Evolutionary conservation across 2,113 vertebrate species (phyloP), one percentile per base, ranked within the genome.

Genomic region (Corythaixoides concolor): DNA sequence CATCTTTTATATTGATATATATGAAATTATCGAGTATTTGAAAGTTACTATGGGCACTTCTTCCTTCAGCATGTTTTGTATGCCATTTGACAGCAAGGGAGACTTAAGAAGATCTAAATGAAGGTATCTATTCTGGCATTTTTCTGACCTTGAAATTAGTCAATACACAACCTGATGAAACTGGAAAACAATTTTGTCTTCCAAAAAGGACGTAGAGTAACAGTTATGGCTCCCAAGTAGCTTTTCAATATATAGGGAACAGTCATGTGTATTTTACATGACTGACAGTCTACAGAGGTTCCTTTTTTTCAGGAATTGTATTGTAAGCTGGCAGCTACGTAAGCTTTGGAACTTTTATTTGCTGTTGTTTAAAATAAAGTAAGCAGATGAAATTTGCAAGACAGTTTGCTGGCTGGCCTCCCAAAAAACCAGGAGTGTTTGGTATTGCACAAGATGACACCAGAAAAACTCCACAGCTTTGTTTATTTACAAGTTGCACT

Each of bases 401-500:
- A 76, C 45, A 67, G n/a, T 91, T 94, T 88, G 32, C 90, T 97
- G 96, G 96, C 87, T 85, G 43, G 53, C 26, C 59, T 97, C 95
- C 96, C 78, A 82, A 73, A 94, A 23, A 56, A 97, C 88, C 85
- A 94, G 88, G 89, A 80, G 32, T 95, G 78, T 93, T 96, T 95
- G 83, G 50, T 90, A 84, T 64, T 68, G 45, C 56, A 43, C 24
- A 56, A 93, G 63, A 93, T 64, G 59, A 79, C 64, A 92, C 33
- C 33, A 92, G 68, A 90, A 95, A 85, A 93, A 70, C 45, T 85
- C 64, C 78, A 87, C 95, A 95, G 92, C 81, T 97, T 97, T 91
- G 80, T 93, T 95, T 96, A 95, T 97, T 97, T 96, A 96, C 74
- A 92, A 95, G 88, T 60, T 68, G 39, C 19, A 74, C 43, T 84